phyloP scores from a whole-genome alignment of 2,888 invertebrate genomes.

The Liodrosophila aerea region DNA sequence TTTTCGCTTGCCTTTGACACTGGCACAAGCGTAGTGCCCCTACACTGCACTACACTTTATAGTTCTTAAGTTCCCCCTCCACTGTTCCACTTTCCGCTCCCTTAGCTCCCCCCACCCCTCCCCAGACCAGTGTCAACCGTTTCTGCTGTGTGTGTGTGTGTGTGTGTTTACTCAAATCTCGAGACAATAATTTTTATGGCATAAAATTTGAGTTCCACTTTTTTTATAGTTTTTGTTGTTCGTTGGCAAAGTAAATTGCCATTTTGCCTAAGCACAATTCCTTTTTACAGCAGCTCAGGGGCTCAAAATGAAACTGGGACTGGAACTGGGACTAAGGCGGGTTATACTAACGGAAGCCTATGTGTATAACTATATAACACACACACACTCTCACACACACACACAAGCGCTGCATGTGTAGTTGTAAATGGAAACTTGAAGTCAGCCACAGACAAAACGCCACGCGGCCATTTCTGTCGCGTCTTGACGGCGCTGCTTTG shows the following conservation, averaged over 20 bases:
- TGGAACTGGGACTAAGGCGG: not conserved
- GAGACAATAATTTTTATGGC: conserved; percentile 75
- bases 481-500: conserved; percentile 49
- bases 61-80: conserved; percentile 18
- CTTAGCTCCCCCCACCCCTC: not conserved
- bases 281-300: conserved; percentile 61
- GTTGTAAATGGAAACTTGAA: not conserved
- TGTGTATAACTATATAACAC: conserved; percentile 15
- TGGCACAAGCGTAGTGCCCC: not conserved
- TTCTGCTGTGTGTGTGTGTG: conserved; percentile 3
- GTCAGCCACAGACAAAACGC: conserved; percentile 8
- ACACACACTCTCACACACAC: not conserved
- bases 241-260: conserved; percentile 68
- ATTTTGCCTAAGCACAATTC: conserved; percentile 70
- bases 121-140: conserved; percentile 14
- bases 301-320: not conserved
- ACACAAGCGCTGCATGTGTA: not conserved
- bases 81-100: not conserved
- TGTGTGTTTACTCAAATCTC: conserved; percentile 55
- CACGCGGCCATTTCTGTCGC: conserved; percentile 37
- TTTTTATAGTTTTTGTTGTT: conserved; percentile 45
- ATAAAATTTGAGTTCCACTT: conserved; percentile 66
- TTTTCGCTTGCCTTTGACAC: no score
- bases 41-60: conserved; percentile 21
- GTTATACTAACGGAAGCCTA: conserved; percentile 25